Evolutionary conservation across 30 jellyfish, hydroid and myxozoan genomes (phyloP), one percentile per base, ranked within the genome.

Genomic region (Sanderia malayensis): DNA sequence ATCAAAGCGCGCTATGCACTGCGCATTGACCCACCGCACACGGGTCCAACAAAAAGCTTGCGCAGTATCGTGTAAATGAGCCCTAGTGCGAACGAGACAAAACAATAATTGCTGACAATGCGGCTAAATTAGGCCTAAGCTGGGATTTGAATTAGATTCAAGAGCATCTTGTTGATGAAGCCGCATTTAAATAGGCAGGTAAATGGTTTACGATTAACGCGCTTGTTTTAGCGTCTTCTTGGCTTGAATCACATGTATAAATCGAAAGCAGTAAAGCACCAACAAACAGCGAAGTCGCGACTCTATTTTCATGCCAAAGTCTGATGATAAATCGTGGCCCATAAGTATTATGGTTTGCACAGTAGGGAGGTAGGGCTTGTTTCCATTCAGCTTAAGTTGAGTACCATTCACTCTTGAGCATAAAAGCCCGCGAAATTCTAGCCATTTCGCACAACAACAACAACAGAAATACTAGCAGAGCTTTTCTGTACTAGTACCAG

Each of bases 61-160:
- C 52, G 52, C 52, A 13, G 52, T 37, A 37, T 37, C 52, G 52
- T 18, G 18, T 49, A 2, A 4, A 18, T 9, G 8, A 3, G 24
- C 27, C 27, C 64, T 49, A 2, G 64, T 49, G 64, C 4, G 64
- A 11, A 18, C 64, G 64, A 49, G 64, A 49, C 64, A 49, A 49
- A 4, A 9, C 2, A 4, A 24, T 9, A 49, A 49, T 49, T 15
- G 64, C 23, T 2, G 18, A 49, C 64, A 49, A 49, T 49, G 64
- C 27, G 25, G 27, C 11, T 11, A 4, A 49, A 49, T 49, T 24
- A 3, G 64, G 64, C 64, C 64, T 49, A 49, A 49, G 64, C 64
- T 49, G 7, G 11, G 27, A 49, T 49, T 49, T 49, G 64, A 49
- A 49, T 49, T 3, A 49, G 27, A 15, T 49, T 49, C 3, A 9